Base-by-base conservation (phyloP, 2,888 invertebrate genomes). In the Blastobasis lacticolella region DNA sequence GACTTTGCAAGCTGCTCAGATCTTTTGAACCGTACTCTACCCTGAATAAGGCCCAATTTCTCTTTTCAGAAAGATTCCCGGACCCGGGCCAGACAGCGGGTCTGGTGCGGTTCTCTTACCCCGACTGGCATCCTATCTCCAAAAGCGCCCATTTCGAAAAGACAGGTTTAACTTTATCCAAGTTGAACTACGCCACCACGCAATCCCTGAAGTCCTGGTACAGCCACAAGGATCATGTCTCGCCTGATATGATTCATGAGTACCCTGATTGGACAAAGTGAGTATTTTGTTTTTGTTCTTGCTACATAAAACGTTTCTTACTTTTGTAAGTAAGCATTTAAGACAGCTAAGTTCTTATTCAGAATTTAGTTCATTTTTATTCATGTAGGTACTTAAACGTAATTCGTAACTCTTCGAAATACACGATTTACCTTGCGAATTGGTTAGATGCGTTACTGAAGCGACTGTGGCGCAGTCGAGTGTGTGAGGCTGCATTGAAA, bases 61-160 rank as follows among this genome's bases (percentile, higher is more conserved):
- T 43, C 46, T 46, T 68, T 62, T 0, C 69, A 84, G 83, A 73
- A 56, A 71, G 40, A 45, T 83, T 81, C 38, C 56, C 69, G 0
- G 58, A 74, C 38, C 81, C 82, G 0, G 72, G 72, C 0, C 82
- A 83, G 55, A 54, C 63, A 0, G 61, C 57, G 0, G 69, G 75
- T 0, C 36, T 73, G 0, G 64, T 75, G 1, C 63, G 75, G 0
- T 81, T 81, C 55, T 49, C 61, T 0, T 61, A 57, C 10, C 71
- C 73, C 0, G 67, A 73, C 6, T 83, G 83, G 83, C 23, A 51
- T 0, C 64, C 71, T 0, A 44, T 68, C 0, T 41, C 55, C 5
- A 55, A 55, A 1, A n/a, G 50, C 0, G 48, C 48, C 0, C 45
- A 57, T 6, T 59, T 60, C 51, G 59, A 51, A 4, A 51, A 50